A percentile compares a stretch with the other conserved stretches of the same genome.
Evolutionary conservation across 1,140 invertebrate genomes (phyloP).

Genomic region (Diachasma alloeum): DNA sequence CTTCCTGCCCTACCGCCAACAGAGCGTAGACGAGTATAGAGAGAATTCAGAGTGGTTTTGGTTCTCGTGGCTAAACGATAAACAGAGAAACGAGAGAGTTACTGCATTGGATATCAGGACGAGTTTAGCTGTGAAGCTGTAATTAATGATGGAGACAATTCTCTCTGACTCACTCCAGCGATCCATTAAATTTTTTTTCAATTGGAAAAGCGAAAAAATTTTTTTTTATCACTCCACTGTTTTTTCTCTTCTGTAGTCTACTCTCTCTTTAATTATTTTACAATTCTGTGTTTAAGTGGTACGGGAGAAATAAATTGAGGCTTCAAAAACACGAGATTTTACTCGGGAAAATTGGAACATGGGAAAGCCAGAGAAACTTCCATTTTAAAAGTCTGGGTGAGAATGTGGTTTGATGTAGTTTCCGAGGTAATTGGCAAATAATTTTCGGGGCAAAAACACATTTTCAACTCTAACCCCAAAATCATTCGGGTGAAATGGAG

Average conservation of each 20-base stretch:
- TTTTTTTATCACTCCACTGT: not conserved
- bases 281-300: not conserved
- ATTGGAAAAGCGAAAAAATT: not conserved
- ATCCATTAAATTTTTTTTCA: not conserved
- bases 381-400: not conserved
- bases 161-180: not conserved
- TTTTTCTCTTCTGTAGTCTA: not conserved
- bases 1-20: constrained; percentile 8
- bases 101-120: not conserved
- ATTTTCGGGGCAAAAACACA: not conserved
- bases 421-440: not conserved
- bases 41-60: constrained; percentile 14
- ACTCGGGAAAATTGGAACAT: not conserved
- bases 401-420: not conserved
- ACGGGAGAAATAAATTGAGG: not conserved
- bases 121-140: not conserved
- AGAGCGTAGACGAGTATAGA: not conserved
- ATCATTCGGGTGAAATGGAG: no score
- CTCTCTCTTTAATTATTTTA: not conserved
- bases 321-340: not conserved
- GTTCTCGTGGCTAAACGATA: constrained; percentile 11
- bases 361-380: not conserved
- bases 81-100: not conserved
- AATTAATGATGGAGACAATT: not conserved
- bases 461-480: no score